Percentiles rank a stretch among this genome's conserved stretches.
Evolutionary conservation across 2,888 invertebrate genomes (phyloP).

Genomic region (Clitarchus hookeri): DNA sequence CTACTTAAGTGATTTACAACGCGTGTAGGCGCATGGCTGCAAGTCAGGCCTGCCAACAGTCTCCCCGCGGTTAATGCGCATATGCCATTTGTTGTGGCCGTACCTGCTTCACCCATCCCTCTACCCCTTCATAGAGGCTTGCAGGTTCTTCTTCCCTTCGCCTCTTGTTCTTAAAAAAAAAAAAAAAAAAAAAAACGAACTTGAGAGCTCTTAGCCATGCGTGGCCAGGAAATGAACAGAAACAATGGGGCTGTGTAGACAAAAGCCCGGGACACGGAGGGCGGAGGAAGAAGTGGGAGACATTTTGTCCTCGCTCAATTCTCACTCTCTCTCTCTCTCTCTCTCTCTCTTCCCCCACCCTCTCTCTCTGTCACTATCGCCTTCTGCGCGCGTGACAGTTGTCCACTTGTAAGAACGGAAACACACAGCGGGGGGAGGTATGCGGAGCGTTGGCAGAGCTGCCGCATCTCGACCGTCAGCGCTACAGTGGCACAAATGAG

Average conservation of each 20-base stretch:
- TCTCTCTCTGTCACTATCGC: neutral
- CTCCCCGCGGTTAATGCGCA: too few relatives aligned
- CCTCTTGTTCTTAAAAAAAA: too few relatives aligned
- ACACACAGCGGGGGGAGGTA: neutral
- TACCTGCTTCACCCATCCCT: neutral
- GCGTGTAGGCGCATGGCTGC: too few relatives aligned
- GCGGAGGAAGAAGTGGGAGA: neutral
- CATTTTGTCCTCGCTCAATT: neutral
- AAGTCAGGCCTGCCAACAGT: too few relatives aligned
- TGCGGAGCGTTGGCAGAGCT: neutral
- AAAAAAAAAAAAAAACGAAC: neutral
- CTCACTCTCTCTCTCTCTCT: neutral
- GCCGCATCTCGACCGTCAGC: neutral
- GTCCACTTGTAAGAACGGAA: conserved; percentile 4
- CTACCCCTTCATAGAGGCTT: neutral
- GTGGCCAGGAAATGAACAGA: conserved; percentile 14
- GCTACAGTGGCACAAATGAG: conserved; percentile 14
- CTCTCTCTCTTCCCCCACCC: neutral
- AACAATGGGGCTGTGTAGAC: neutral
- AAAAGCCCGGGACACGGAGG: neutral
- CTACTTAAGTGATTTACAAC: too few relatives aligned
- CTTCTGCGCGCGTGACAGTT: neutral
- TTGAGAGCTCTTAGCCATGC: neutral
- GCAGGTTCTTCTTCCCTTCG: neutral
- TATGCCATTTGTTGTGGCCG: neutral